Base-by-base conservation (phyloP, 1,140 invertebrate genomes). In the Campodea augens region DNA sequence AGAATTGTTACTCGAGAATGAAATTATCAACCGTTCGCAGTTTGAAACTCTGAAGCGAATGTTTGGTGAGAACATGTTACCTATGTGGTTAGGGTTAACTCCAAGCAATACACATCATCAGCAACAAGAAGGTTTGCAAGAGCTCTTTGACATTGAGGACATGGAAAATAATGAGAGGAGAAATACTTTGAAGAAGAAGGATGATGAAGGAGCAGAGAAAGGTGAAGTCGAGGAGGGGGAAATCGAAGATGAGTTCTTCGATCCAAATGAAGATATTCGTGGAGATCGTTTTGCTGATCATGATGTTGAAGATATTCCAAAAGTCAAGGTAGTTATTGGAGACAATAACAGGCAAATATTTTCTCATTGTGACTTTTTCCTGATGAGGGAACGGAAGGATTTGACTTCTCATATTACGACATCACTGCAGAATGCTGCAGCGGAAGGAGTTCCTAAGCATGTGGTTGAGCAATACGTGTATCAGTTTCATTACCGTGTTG, bases 201-300 rank as follows among this genome's bases (percentile, higher is more conserved):
- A 10, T 32, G 27, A 32, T 32, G 7, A 32, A 32, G 27, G 27
- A 32, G 27, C 12, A 3, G 24, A 21, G 7, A 20, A 20, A 41
- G n/a, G 4, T 10, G 40, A 25, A 3, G 2, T 5, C 15, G 21
- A 36, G 0, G 1, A 12, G 15, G 40, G 27, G 5, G 47, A 49
- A 29, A 22, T 45, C 19, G 50, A 43, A 22, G 38, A 42, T 7
- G 48, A 47, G 39, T 49, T 24, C 24, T 18, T 38, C 18, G 51
- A 52, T 48, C 41, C 43, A 37, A 32, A 47, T 13, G 51, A 50
- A 25, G 36, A 49, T 10, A 25, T 47, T 38, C 32, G 25, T 22
- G 15, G 15, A 10, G 27, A 32, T 15, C 15, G 27, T 7, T 7
- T 10, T 32, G 7, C 15, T 32, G 27, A 32, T 10, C 7, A 32